Evolutionary conservation across 2,113 vertebrate species (phyloP).

Genomic region (Syngnathus floridae): DNA sequence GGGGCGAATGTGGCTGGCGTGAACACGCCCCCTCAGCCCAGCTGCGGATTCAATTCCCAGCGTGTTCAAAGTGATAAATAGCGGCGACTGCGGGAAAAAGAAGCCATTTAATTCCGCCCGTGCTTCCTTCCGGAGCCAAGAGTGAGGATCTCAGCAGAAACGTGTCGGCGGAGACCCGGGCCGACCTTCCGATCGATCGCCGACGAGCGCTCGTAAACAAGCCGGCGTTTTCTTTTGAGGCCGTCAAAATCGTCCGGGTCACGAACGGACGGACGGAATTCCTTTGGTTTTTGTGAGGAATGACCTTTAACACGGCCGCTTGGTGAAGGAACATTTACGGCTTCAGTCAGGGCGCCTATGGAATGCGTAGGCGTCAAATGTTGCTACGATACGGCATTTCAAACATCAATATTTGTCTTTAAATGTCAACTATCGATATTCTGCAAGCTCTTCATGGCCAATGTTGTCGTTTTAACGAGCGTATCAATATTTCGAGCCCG

Average conservation of each 20-base stretch:
- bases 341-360: not conserved
- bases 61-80: slow-evolving; percentile 26
- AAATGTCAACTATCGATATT: no score
- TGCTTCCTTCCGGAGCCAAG: not conserved
- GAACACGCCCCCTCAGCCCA: slow-evolving; percentile 5
- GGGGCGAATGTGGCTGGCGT: not conserved
- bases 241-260: not conserved
- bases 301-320: not conserved
- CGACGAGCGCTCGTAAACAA: not conserved
- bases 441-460: no score
- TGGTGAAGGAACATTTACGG: not conserved
- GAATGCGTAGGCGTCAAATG: no score
- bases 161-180: not conserved
- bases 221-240: not conserved
- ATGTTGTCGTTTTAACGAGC: no score
- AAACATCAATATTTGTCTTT: no score
- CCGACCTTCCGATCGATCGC: slow-evolving; percentile 1
- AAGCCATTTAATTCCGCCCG: slow-evolving; percentile 21
- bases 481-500: not conserved
- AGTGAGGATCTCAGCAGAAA: slow-evolving; percentile 13
- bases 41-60: slow-evolving; percentile 30
- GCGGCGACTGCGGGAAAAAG: slow-evolving; percentile 16
- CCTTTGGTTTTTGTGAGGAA: not conserved
- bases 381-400: no score
- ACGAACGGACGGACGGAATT: not conserved